A percentile compares a stretch with the other conserved stretches of the same genome.
Conservation (phyloP, 2,113 vertebrate species). For the Scomber japonicus region DNA sequence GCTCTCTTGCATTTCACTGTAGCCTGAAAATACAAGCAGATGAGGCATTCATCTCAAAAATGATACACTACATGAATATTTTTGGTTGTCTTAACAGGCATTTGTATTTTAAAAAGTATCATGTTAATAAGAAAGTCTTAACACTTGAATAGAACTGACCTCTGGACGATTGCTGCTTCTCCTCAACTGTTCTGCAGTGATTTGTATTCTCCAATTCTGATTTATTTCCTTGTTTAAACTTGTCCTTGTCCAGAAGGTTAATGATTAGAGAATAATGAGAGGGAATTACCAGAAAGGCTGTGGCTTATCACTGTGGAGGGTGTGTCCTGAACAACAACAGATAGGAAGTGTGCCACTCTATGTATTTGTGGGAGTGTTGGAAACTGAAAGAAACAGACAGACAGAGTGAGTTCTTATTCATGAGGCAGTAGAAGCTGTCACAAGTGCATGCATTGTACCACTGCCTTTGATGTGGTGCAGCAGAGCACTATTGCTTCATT, state of each 20-base stretch:
- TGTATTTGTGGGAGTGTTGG: neutral
- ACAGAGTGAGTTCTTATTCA: conserved; percentile 30
- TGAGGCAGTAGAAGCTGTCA: neutral
- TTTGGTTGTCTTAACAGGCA: neutral
- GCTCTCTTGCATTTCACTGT: conserved; percentile 35
- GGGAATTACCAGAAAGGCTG: neutral
- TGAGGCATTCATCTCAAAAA: neutral
- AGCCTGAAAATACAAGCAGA: neutral
- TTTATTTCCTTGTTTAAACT: neutral
- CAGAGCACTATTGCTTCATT: neutral
- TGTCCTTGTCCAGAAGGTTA: conserved; percentile 26
- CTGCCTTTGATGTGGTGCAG: conserved; percentile 52
- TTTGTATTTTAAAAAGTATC: neutral
- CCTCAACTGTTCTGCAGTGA: neutral
- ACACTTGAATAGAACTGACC: conserved; percentile 34
- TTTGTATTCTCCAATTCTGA: neutral
- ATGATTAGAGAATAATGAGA: conserved; percentile 46
- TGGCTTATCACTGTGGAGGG: neutral
- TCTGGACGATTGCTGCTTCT: conserved; percentile 3
- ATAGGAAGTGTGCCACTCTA: neutral
- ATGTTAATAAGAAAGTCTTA: neutral
- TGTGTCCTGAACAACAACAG: conserved; percentile 7
- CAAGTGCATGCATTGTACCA: conserved; percentile 55
- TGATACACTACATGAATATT: neutral
- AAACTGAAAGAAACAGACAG: neutral